Conservation (phyloP, 2,888 invertebrate species). For the Toxonevra muliebris region DNA sequence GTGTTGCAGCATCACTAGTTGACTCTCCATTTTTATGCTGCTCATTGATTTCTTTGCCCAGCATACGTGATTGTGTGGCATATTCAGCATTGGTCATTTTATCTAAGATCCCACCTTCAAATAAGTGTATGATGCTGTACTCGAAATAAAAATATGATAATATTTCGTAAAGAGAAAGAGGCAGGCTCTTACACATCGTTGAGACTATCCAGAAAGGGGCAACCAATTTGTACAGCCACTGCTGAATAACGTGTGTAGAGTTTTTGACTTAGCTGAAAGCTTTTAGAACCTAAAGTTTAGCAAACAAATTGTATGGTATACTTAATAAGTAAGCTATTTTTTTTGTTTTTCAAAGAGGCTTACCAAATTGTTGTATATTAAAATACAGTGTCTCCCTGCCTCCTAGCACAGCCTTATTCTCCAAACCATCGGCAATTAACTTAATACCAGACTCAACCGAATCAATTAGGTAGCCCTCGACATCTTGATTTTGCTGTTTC, state of each 20-base stretch:
- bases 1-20: neutral
- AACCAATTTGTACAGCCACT: slow-evolving; percentile 79
- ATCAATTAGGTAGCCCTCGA: slow-evolving; percentile 70
- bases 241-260: slow-evolving; percentile 81
- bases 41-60: slow-evolving; percentile 51
- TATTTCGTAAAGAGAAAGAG: neutral
- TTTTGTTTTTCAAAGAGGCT: too few relatives aligned
- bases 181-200: slow-evolving; percentile 71
- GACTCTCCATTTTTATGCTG: slow-evolving; percentile 38
- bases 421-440: slow-evolving; percentile 70
- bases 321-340: too few relatives aligned
- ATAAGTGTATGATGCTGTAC: slow-evolving; percentile 74
- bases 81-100: slow-evolving; percentile 83
- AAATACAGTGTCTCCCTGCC: slow-evolving; percentile 80
- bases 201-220: slow-evolving; percentile 77
- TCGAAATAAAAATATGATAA: too few relatives aligned
- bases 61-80: slow-evolving; percentile 72
- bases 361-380: slow-evolving; percentile 79
- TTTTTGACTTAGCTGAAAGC: slow-evolving; percentile 78
- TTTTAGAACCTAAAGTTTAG: slow-evolving; percentile 50
- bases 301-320: too few relatives aligned
- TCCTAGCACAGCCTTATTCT: slow-evolving; percentile 73
- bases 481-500: slow-evolving; percentile 66
- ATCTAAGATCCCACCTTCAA: slow-evolving; percentile 79
- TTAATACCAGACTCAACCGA: slow-evolving; percentile 78